phyloP scores from a whole-genome alignment of 2,888 invertebrate genomes.

The Lapara coniferarum region DNA sequence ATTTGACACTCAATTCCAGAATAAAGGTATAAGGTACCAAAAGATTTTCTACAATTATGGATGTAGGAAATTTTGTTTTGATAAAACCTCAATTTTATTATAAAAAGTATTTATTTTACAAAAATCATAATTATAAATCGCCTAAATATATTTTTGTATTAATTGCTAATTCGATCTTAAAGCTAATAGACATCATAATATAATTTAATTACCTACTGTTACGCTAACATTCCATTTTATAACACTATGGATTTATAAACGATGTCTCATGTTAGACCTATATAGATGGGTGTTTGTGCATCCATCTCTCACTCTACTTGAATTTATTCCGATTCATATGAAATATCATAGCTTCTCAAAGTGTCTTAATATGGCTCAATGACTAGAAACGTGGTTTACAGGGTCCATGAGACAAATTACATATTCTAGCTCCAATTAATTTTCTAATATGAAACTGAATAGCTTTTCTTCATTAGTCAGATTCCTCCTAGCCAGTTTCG shows the following conservation, averaged over 20 bases:
- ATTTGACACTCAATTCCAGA: no score
- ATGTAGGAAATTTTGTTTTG: neutral
- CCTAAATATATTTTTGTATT: neutral
- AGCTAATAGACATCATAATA: neutral
- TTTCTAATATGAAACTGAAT: no score
- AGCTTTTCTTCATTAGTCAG: no score
- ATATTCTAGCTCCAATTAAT: no score
- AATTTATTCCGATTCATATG: neutral
- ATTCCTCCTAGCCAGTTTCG: no score
- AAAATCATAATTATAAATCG: neutral
- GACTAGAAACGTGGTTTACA: constrained; percentile 1
- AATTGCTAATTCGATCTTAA: neutral
- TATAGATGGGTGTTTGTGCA: no score
- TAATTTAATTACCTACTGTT: neutral
- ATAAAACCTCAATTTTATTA: neutral
- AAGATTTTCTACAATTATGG: no score
- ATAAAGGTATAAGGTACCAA: no score
- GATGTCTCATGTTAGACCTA: no score
- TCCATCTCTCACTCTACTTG: neutral
- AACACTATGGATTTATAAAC: no score
- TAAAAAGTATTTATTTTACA: neutral
- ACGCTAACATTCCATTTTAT: neutral
- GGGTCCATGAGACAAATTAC: no score
- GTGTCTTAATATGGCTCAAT: neutral
- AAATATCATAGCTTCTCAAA: neutral